Evolutionary conservation across 2,888 invertebrate genomes (phyloP).

Genomic region (Boloria euphrosyne): DNA sequence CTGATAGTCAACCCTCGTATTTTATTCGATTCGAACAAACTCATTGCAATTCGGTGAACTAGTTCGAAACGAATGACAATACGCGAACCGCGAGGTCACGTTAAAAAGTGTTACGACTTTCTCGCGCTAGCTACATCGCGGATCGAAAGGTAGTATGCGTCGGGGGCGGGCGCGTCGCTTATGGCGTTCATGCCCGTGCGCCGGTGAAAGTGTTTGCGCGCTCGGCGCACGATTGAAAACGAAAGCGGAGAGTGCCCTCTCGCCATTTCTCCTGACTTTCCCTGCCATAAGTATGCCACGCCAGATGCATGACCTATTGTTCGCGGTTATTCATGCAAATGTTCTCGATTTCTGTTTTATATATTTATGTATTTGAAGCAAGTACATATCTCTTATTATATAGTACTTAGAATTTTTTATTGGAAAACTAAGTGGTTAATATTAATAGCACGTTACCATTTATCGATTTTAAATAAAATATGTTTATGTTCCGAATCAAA

Average conservation of each 20-base stretch:
- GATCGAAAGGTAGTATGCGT: conserved; percentile 68
- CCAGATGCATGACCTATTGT: conserved; percentile 76
- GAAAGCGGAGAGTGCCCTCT: conserved; percentile 81
- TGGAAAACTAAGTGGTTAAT: too few species aligned
- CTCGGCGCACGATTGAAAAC: conserved; percentile 75
- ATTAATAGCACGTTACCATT: too few species aligned
- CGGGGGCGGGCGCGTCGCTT: conserved; percentile 66
- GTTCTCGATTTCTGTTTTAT: conserved; percentile 35
- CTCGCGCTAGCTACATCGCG: conserved; percentile 66
- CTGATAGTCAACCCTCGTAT: conserved; percentile 58
- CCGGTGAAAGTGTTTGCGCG: conserved; percentile 78
- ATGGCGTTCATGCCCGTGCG: conserved; percentile 66
- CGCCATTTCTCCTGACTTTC: conserved; percentile 82
- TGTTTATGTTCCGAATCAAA: not conserved
- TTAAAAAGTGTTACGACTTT: conserved; percentile 82
- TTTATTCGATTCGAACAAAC: conserved; percentile 52
- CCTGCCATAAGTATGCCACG: conserved; percentile 76
- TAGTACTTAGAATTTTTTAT: too few species aligned
- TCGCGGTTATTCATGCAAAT: conserved; percentile 54
- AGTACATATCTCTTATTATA: too few species aligned
- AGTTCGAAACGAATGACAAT: conserved; percentile 75
- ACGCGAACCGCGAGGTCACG: conserved; percentile 78
- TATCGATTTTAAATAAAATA: not conserved
- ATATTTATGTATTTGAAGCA: not conserved
- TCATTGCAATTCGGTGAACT: conserved; percentile 68